These are phyloP conservation scores for Ormyrus nitidulus DNA, from an alignment of 2,888 invertebrate species.

Conservation along the genomic window DNA sequence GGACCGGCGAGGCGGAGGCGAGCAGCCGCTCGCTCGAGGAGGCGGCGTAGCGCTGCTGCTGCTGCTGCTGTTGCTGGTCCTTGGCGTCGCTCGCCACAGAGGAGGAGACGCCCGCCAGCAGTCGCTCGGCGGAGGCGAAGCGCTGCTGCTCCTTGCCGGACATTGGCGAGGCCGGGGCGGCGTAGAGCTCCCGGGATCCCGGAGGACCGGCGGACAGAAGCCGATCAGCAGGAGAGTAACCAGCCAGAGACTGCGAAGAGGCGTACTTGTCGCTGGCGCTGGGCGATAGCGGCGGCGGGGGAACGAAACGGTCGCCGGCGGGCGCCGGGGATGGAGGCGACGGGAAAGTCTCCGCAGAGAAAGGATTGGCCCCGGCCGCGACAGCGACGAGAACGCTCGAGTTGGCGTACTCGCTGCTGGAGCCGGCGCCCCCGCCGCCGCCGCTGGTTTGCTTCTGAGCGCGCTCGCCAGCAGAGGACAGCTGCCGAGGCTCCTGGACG, in stretches of 20 bases:
- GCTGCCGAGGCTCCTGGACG: conserved; percentile 6
- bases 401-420: conserved; percentile 64
- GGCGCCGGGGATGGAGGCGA: conserved; percentile 79
- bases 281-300: conserved; percentile 81
- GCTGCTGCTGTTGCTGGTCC: conserved; percentile 68
- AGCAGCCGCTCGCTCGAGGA: conserved; percentile 78
- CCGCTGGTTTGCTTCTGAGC: conserved; percentile 52
- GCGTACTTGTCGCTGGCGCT: conserved; percentile 76
- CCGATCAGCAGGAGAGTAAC: conserved; percentile 68
- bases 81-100: conserved; percentile 60
- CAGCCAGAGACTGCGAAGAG: conserved; percentile 74
- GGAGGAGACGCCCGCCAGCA: conserved; percentile 69
- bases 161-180: conserved; percentile 60
- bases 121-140: conserved; percentile 78
- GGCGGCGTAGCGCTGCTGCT: conserved; percentile 68
- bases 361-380: conserved; percentile 57
- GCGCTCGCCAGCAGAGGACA: conserved; percentile 60
- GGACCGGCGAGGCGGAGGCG: conserved; percentile 73
- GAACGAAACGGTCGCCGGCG: conserved; percentile 78
- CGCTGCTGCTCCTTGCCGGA: conserved; percentile 61
- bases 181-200: conserved; percentile 63
- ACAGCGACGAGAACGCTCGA: conserved; percentile 61
- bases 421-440: conserved; percentile 48
- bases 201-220: conserved; percentile 68
- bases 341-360: conserved; percentile 78